Percentiles rank a stretch among this genome's conserved stretches.
Conservation (phyloP, 2,888 invertebrate species). For the Perizoma flavofasciatum region DNA sequence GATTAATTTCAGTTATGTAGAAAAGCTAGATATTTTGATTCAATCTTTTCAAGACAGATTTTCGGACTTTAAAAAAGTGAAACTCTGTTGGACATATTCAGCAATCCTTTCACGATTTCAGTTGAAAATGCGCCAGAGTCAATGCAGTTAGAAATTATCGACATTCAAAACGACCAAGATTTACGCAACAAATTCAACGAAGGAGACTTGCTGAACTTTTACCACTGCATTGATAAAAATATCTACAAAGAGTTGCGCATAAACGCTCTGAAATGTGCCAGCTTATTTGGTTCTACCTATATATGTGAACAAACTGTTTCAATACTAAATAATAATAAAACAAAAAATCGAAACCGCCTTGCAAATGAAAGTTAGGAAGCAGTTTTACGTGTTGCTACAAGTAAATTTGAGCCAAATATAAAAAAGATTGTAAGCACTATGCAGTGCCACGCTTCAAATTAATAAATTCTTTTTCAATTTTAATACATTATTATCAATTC, state of each 20-base stretch:
- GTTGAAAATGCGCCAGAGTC: slow-evolving; percentile 33
- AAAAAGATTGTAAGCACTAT: slow-evolving; percentile 22
- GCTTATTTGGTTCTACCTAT: slow-evolving; percentile 18
- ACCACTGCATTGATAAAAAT: slow-evolving; percentile 21
- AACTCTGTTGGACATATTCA: slow-evolving; percentile 20
- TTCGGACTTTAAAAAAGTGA: slow-evolving; percentile 23
- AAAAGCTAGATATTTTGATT: slow-evolving; percentile 28
- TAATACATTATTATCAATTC: no score
- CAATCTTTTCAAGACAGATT: slow-evolving; percentile 20
- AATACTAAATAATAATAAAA: slow-evolving; percentile 14
- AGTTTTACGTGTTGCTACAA: slow-evolving; percentile 26
- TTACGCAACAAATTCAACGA: slow-evolving; percentile 30
- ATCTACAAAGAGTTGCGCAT: slow-evolving; percentile 13
- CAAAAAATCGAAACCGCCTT: slow-evolving; percentile 25
- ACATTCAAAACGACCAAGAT: slow-evolving; percentile 33
- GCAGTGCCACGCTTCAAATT: no score
- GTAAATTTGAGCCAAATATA: slow-evolving; percentile 29
- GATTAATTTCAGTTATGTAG: slow-evolving; percentile 17
- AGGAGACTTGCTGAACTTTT: slow-evolving; percentile 21
- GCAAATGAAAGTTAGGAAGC: slow-evolving; percentile 20
- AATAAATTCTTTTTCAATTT: no score
- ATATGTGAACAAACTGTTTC: slow-evolving; percentile 24
- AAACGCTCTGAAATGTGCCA: slow-evolving; percentile 14
- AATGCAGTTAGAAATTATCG: slow-evolving; percentile 35
- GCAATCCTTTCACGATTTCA: slow-evolving; percentile 33